A percentile compares a stretch with the other conserved stretches of the same genome.
These are phyloP conservation scores for Aleiodes sp. DNA, from an alignment of 1,140 invertebrate species.

Conservation along the genomic window DNA sequence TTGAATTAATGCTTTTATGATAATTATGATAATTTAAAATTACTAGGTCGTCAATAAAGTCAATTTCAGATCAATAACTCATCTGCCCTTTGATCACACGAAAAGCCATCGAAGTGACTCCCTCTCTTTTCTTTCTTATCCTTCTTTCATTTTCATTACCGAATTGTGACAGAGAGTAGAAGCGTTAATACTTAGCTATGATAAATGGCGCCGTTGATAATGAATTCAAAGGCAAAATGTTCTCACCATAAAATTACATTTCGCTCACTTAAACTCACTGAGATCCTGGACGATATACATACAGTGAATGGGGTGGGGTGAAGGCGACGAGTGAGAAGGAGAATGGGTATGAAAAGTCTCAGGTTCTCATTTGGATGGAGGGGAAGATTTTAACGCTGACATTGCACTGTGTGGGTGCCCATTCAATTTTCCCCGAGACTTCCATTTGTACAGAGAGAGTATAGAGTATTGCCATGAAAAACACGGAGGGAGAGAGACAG, in stretches of 20 bases:
- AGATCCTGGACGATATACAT: neutral
- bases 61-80: constrained; percentile 2
- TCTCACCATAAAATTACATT: constrained; percentile 16
- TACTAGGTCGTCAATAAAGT: no score
- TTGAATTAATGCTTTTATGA: no score
- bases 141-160: neutral
- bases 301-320: neutral
- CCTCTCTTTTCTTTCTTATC: no score
- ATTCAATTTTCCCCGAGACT: neutral
- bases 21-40: no score
- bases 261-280: constrained; percentile 4
- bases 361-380: neutral
- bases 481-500: neutral
- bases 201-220: constrained; percentile 7
- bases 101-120: neutral
- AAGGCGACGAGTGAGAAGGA: no score
- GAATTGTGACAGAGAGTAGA: neutral
- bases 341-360: no score
- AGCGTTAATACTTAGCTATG: neutral
- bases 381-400: constrained; percentile 5
- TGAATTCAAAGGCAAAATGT: constrained; percentile 16
- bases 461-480: neutral
- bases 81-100: neutral
- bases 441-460: neutral
- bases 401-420: neutral